Evolutionary conservation across 2,888 invertebrate genomes (phyloP).

Genomic region (Sphecodes monilicornis): DNA sequence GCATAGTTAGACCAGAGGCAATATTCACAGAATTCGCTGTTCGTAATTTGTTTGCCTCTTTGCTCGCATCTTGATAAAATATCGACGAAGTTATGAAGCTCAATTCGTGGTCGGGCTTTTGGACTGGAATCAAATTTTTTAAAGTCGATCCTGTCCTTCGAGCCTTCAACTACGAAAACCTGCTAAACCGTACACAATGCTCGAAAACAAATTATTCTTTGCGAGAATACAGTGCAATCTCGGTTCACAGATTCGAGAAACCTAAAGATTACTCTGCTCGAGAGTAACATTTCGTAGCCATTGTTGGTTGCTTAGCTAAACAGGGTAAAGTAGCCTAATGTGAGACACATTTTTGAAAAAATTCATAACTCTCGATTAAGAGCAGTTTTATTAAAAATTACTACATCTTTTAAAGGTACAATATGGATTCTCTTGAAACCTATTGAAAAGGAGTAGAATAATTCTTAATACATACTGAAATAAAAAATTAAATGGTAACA

Average conservation of each 20-base stretch:
- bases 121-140: conserved; percentile 23
- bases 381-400: too few species aligned
- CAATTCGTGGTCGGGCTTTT: not conserved
- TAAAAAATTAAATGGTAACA: too few species aligned
- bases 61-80: conserved; percentile 18
- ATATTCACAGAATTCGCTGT: conserved; percentile 28
- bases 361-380: too few species aligned
- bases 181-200: not conserved
- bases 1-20: conserved; percentile 11
- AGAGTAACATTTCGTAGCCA: too few species aligned
- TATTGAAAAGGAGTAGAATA: too few species aligned
- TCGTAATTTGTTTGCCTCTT: conserved; percentile 36
- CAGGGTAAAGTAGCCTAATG: too few species aligned
- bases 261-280: not conserved
- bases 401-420: too few species aligned
- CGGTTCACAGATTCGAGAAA: not conserved
- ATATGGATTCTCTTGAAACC: too few species aligned
- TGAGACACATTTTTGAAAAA: too few species aligned
- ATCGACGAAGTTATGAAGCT: conserved; percentile 39
- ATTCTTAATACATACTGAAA: too few species aligned
- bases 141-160: not conserved
- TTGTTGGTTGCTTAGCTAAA: too few species aligned
- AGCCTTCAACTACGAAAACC: not conserved
- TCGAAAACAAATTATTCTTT: not conserved
- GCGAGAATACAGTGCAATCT: not conserved